Base-by-base conservation (phyloP, 1,140 invertebrate species). In the Drosophila punjabiensis region DNA sequence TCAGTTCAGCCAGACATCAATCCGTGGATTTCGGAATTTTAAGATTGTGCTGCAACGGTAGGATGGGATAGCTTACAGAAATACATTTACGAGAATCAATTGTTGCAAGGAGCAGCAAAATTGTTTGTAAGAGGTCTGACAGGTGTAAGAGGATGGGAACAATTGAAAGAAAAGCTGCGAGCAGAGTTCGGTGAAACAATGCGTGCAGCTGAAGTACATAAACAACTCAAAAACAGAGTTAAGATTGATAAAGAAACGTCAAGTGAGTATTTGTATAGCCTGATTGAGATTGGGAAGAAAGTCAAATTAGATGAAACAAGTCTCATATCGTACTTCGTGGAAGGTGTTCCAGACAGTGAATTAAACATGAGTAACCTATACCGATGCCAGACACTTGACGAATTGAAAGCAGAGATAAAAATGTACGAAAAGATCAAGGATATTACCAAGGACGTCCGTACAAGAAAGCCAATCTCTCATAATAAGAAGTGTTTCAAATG, bases 301-400 rank as follows among this genome's bases (percentile, higher is more conserved):
- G n/a, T 48, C 45, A 24, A 48, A 48, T 48, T 48, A 28, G 20
- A 50, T 50, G 20, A 50, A 13, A 10, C 20, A 50, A 50, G 47
- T 50, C 13, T 50, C 47, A 48, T 48, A 48, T 48, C 13, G n/a
- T 48, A 48, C 45, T 48, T 24, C 11, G 45, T 20, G 20, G 45
- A 48, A 24, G 45, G 45, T 48, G 11, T 48, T 24, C 24, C 20
- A 45, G 43, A 45, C 4, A 18, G n/a, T 24, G 3, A n/a, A n/a
- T n/a, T n/a, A n/a, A n/a, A n/a, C n/a, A 24, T 24, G 4, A 18
- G 8, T 18, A 43, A 43, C 9, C 41, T 48, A 20, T 47, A 20
- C 18, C 18, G 45, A 13, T 47, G 18, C 20, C 10, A 24, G 10
- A 47, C 45, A 20, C 16, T 13, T 11, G 10, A 4, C 10, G 45